Evolutionary conservation across 92 coral and sea anemone genomes (phyloP), one percentile per base, ranked within the genome.

Genomic region (Bergia puertoricense): DNA sequence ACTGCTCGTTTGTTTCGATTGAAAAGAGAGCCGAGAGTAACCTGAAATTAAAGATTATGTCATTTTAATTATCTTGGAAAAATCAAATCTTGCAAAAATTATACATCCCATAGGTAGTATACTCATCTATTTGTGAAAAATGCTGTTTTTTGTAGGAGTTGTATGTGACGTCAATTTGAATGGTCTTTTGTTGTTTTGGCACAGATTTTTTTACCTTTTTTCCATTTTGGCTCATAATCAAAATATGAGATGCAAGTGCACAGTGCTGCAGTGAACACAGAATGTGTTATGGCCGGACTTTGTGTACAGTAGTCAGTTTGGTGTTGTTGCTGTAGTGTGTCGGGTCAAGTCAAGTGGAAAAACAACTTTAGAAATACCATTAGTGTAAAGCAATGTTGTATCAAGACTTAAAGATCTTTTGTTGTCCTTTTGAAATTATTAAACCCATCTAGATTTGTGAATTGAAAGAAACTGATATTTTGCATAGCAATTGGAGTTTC

Each of bases 151-250:
- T 40, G 39, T 48, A 66, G 65, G 36, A 48, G 86, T 42, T 10
- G 20, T 43, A 16, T 65, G 44, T 81, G 77, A 83, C 13, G 62
- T 82, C 57, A 68, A 5, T n/a, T 68, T 51, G 13, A 68, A 82
- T 42, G 76, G 50, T 15, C 76, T 44, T 68, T 44, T 84, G 76
- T 82, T 66, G 41, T 81, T 57, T 68, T 67, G 54, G 40, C 81
- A 0, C 10, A 78, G 5, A 30, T 10, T 23, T 8, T 36, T 36
- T 8, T 5, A 5, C 40, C 40, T 16, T 42, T 57, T 54, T 37
- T 48, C 14, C 15, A 18, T 30, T 82, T n/a, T 82, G 86, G 76
- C 86, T 65, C 23, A 40, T 39, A 66, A 69, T 50, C 86, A 82
- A 30, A 66, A 8, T 9, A 14, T 23, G n/a, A 48, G 18, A 78